Base-by-base conservation (phyloP, 2,797 vertebrate genomes). In the Alca torda region DNA sequence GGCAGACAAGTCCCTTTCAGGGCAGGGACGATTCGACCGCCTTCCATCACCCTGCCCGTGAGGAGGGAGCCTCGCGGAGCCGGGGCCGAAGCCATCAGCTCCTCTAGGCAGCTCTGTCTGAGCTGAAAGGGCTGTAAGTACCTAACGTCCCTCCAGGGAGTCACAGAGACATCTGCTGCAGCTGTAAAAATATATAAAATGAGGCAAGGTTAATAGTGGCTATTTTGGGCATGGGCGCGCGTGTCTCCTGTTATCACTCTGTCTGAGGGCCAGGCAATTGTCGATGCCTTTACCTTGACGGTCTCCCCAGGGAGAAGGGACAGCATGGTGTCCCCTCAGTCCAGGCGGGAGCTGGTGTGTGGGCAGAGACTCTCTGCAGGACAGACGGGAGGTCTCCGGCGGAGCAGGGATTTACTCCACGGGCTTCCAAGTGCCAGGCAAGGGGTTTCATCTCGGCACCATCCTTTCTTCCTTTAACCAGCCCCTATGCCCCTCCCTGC, bases 111-210 rank as follows among this genome's bases (percentile, higher is more conserved):
- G 65, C 76, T 86, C 78, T 54, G 59, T 54, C 59, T 78, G 80
- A 80, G 37, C 84, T 81, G 87, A 65, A 93, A 93, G 87, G 78
- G 68, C 73, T 94, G 4, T 78, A 91, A 93, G 79, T 59, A 93
- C 82, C 91, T 89, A 73, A 93, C 1, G 1, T 59, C 61, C 69
- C 94, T 72, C 84, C 76, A 78, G 89, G 87, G 95, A 96, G 76
- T 72, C 50, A 68, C 57, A 2, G 2, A 95, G 84, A 75, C 79
- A 95, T 88, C 92, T 90, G 89, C 15, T 4, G 69, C 84, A 92
- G 89, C 95, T 93, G 89, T 89, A 91, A 89, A 89, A 93, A 89
- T 81, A 90, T 37, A 84, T 78, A 92, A 94, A 95, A 92, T 17
- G n/a, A 92, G 73, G 76, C 57, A 72, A 90, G 94, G 94, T 90